Percentiles rank a stretch among this genome's conserved stretches.
These are phyloP conservation scores for Sicus ferrugineus DNA, from an alignment of 2,888 invertebrate genomes.

Conservation along the genomic window DNA sequence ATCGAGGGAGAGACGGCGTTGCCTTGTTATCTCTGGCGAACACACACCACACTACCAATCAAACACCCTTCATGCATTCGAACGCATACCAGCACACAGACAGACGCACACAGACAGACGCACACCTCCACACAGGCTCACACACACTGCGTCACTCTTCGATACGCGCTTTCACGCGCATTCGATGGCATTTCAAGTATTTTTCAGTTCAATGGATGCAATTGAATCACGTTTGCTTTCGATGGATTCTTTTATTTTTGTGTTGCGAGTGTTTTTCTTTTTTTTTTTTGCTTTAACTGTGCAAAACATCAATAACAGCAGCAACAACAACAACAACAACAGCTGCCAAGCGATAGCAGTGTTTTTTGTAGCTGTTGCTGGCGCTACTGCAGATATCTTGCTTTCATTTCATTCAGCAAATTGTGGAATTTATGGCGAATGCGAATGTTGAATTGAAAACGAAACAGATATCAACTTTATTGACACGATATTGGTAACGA, in stretches of 20 bases:
- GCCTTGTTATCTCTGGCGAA: background rate
- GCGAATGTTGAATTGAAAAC: background rate
- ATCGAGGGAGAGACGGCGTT: too few relatives aligned
- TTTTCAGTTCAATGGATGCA: conserved; percentile 33
- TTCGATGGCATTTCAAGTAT: conserved; percentile 21
- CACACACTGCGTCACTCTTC: too few relatives aligned
- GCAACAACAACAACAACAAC: background rate
- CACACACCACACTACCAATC: conserved; percentile 10
- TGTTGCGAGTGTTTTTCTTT: background rate
- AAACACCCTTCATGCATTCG: background rate
- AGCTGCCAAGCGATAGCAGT: background rate
- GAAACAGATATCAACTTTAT: conserved; percentile 12
- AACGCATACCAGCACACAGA: background rate
- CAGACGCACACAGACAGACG: background rate
- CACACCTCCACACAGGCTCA: background rate
- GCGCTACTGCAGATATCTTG: background rate
- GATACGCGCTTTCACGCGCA: conserved; percentile 1
- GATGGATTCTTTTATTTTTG: conserved; percentile 9
- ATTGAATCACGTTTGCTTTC: conserved; percentile 34
- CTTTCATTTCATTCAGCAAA: background rate
- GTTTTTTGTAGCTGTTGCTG: background rate
- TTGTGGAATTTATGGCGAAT: conserved; percentile 11
- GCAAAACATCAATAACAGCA: background rate
- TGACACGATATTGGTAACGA: background rate
- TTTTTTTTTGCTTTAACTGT: conserved; percentile 5